These are phyloP conservation scores for Conchocele bisecta DNA, from an alignment of 2,888 invertebrate species.

Conservation along the genomic window DNA sequence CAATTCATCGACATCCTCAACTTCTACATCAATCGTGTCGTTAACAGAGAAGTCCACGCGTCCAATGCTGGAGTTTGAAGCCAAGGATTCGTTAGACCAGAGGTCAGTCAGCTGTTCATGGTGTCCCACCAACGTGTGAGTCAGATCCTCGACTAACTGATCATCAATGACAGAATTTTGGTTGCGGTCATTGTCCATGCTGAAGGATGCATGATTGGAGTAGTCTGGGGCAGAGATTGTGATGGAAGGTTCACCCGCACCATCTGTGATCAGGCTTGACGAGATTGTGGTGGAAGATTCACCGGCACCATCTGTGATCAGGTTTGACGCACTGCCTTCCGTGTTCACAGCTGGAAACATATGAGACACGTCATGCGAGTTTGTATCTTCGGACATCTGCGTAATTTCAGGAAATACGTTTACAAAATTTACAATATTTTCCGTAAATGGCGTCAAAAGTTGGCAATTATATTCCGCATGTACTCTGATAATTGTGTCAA, in stretches of 20 bases:
- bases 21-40: constrained; percentile 28
- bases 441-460: too few relatives aligned
- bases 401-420: too few relatives aligned
- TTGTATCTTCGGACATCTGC: too few relatives aligned
- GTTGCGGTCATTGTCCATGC: too few relatives aligned
- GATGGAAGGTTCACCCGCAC: background rate
- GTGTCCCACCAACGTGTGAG: constrained; percentile 18
- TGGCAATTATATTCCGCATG: too few relatives aligned
- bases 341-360: constrained; percentile 49
- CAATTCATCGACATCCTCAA: constrained; percentile 16
- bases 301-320: constrained; percentile 11
- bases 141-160: constrained; percentile 24
- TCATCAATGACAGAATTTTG: background rate
- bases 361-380: too few relatives aligned
- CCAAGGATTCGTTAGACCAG: constrained; percentile 67
- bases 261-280: too few relatives aligned
- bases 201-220: too few relatives aligned
- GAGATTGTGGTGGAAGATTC: too few relatives aligned
- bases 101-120: constrained; percentile 29
- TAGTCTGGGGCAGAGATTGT: background rate
- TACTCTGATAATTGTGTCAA: too few relatives aligned
- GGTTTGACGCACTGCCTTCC: constrained; percentile 39
- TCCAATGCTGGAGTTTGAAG: constrained; percentile 56
- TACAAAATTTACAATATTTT: too few relatives aligned
- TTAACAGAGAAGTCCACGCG: constrained; percentile 43